Conservation (phyloP, 2,797 vertebrate genomes). For the Eidolon dupreanum region DNA sequence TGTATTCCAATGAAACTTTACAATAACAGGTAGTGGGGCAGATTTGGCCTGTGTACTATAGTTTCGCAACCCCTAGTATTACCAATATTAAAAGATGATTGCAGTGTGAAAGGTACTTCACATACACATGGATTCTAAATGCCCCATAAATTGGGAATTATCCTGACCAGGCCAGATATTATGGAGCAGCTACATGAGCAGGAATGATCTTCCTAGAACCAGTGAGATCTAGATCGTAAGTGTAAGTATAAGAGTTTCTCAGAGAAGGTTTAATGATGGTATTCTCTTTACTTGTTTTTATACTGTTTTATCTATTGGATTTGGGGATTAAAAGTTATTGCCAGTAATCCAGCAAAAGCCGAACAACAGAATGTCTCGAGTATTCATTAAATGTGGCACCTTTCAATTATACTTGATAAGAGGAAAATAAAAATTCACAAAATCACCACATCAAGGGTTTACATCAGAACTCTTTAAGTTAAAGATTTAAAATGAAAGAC, state of each 20-base stretch:
- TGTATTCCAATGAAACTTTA: slow-evolving; percentile 48
- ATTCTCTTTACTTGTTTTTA: not conserved
- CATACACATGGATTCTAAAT: not conserved
- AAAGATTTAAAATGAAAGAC: slow-evolving; percentile 33
- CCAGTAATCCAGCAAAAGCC: slow-evolving; percentile 11
- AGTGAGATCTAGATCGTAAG: not conserved
- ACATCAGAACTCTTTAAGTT: not conserved
- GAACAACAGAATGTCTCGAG: slow-evolving; percentile 14
- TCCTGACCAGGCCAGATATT: not conserved
- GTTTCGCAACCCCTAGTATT: not conserved
- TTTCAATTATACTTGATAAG: slow-evolving; percentile 1
- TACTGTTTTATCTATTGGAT: slow-evolving; percentile 10
- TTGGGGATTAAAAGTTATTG: not conserved
- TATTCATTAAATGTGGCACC: slow-evolving; percentile 26
- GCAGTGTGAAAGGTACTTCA: not conserved
- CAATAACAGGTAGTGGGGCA: not conserved
- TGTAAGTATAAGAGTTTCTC: not conserved
- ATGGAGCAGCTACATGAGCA: not conserved
- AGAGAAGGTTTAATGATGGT: not conserved
- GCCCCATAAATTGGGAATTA: not conserved
- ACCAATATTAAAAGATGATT: slow-evolving; percentile 29
- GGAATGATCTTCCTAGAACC: not conserved
- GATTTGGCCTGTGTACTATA: not conserved
- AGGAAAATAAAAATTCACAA: slow-evolving; percentile 44
- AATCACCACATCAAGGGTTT: not conserved